Evolutionary conservation across 2,888 invertebrate species (phyloP), one percentile per base, ranked within the genome.

Genomic region (Cheiracanthium punctorium): DNA sequence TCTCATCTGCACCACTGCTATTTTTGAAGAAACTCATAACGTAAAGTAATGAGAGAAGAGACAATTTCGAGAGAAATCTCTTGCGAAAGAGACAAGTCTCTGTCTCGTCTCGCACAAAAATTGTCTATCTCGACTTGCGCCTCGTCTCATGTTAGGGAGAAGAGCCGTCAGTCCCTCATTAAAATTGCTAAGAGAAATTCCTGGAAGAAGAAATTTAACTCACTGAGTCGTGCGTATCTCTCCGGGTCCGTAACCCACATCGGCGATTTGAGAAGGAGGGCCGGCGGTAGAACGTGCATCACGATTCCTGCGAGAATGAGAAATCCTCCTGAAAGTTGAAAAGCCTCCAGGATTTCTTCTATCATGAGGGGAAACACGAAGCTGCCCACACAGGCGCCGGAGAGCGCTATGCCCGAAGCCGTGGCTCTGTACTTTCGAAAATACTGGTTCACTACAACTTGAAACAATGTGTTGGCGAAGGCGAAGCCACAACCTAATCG

Each of bases 371-470:
- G 86, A 30, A 86, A 86, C 8, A 30, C 80, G 0, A 86, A 43
- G n/a, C 77, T 77, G 8, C 86, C 86, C 0, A 86, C 20, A 52
- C 86, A 86, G 0, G 80, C 86, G 5, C 86, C 86, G 14, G 86
- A 86, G 5, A 80, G 65, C 12, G 86, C 86, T 4, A 86, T 86
- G 0, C 86, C 86, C 0, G 86, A 86, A n/a, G 86, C 86, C 20
- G 86, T 86, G 32, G 86, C 86, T 0, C 86, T 17, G 24, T 86
- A 65, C 20, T 86, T 86, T 14, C 71, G 28, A 28, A 86, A 86
- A 52, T 86, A 86, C 8, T 86, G 80, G 37, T 86, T 86, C n/a
- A 86, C 80, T 5, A 80, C 70, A 8, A 86, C 86, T 71, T 86
- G 86, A 30, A 80, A 86, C 32, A 86, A 37, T 0, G 86, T 86